Evolutionary conservation across 2,113 vertebrate genomes (phyloP).

Genomic region (Galeopterus variegatus): DNA sequence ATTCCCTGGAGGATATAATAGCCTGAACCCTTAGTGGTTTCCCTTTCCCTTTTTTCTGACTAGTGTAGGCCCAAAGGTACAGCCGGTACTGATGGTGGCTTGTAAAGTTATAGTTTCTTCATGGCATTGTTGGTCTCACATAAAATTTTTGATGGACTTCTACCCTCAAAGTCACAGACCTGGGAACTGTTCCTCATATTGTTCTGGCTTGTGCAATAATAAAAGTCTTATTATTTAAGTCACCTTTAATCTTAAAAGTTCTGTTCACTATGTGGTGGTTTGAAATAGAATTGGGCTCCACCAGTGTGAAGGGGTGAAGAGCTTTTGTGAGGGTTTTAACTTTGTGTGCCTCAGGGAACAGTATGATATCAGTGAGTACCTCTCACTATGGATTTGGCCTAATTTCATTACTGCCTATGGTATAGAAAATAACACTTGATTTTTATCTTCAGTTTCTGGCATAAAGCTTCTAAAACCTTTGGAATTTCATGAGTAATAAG

Average conservation of each 20-base stretch:
- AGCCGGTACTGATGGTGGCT: neutral
- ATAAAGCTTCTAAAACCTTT: neutral
- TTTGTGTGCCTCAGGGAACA: neutral
- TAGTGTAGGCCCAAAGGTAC: neutral
- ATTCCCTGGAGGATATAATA: neutral
- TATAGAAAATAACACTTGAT: neutral
- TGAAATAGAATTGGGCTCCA: neutral
- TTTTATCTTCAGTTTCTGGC: neutral
- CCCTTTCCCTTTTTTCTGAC: neutral
- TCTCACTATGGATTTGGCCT: neutral
- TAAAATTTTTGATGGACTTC: neutral
- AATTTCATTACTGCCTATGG: neutral
- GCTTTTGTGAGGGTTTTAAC: neutral
- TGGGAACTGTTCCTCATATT: neutral
- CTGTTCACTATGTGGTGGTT: neutral
- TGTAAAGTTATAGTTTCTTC: neutral
- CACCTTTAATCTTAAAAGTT: neutral
- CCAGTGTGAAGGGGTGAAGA: neutral
- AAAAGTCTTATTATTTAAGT: neutral
- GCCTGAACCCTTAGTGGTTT: neutral
- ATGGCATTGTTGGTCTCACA: neutral
- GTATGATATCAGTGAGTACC: neutral
- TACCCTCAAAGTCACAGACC: neutral
- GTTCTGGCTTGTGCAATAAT: neutral
- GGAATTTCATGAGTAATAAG: neutral